phyloP scores from a whole-genome alignment of 2,113 vertebrate species.

The Myrmecobius fasciatus region DNA sequence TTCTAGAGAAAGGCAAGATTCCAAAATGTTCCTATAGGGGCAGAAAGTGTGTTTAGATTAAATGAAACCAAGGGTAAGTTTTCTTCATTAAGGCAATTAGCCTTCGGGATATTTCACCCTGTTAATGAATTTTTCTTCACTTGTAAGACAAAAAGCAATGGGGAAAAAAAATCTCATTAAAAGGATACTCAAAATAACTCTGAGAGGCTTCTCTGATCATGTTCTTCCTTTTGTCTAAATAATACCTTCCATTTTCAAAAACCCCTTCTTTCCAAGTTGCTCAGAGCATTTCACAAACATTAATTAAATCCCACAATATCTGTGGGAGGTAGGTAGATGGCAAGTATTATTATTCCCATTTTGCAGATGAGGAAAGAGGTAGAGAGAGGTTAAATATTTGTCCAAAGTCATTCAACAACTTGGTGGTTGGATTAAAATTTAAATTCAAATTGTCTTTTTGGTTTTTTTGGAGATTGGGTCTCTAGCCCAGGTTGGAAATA shows the following conservation, averaged over 20 bases:
- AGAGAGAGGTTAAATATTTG: conserved; percentile 43
- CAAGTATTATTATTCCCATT: conserved; percentile 1
- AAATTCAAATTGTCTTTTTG: background rate
- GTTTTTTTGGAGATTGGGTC: background rate
- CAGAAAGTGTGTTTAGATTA: background rate
- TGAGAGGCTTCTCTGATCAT: conserved; percentile 8
- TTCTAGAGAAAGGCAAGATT: conserved; percentile 8
- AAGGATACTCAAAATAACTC: background rate
- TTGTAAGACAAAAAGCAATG: conserved; percentile 61
- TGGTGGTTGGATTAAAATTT: background rate
- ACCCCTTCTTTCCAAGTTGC: conserved; percentile 28
- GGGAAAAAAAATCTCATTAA: conserved; percentile 2
- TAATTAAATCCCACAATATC: background rate
- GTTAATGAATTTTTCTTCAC: conserved; percentile 57
- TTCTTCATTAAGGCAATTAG: conserved; percentile 5
- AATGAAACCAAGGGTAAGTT: background rate
- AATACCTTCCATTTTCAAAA: conserved; percentile 29
- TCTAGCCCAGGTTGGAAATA: background rate
- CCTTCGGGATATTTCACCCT: conserved; percentile 6
- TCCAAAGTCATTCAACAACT: conserved; percentile 7
- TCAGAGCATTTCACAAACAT: conserved; percentile 44
- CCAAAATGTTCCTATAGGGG: conserved; percentile 41
- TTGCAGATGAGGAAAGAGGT: conserved; percentile 1
- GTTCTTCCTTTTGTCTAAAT: conserved; percentile 50
- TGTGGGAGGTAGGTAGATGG: background rate